phyloP scores from a whole-genome alignment of 2,888 invertebrate genomes.

The Pyrrhia umbra region DNA sequence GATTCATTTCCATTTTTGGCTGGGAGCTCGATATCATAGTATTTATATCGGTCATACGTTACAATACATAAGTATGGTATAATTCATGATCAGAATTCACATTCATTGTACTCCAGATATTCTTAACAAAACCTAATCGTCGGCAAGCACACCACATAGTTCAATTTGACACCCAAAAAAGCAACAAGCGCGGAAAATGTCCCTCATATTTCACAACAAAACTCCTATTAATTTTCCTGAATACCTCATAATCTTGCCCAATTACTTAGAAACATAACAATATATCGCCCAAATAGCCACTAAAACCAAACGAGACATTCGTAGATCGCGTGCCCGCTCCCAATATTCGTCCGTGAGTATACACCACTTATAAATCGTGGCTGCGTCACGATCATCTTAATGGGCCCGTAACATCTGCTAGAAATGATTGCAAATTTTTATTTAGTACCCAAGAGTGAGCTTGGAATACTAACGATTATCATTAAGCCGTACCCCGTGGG shows the following conservation, averaged over 20 bases:
- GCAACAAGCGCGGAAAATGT: not conserved
- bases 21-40: not conserved
- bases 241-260: conserved; percentile 41
- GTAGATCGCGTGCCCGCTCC: conserved; percentile 38
- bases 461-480: conserved; percentile 74
- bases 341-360: conserved; percentile 34
- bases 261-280: conserved; percentile 45
- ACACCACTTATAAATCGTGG: conserved; percentile 40
- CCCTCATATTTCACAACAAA: conserved; percentile 30
- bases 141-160: not conserved
- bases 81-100: not conserved
- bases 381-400: conserved; percentile 69
- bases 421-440: conserved; percentile 76
- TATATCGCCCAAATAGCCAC: conserved; percentile 42
- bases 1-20: conserved; percentile 2
- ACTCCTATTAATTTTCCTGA: conserved; percentile 13
- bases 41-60: no score
- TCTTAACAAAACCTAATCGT: not conserved
- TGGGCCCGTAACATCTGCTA: conserved; percentile 73
- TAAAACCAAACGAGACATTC: conserved; percentile 33
- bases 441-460: conserved; percentile 67
- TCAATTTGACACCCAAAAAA: not conserved
- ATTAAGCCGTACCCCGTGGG: conserved; percentile 59
- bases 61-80: not conserved
- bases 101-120: not conserved